Conservation (phyloP, 1,140 invertebrate genomes). For the Hyles vespertilio region DNA sequence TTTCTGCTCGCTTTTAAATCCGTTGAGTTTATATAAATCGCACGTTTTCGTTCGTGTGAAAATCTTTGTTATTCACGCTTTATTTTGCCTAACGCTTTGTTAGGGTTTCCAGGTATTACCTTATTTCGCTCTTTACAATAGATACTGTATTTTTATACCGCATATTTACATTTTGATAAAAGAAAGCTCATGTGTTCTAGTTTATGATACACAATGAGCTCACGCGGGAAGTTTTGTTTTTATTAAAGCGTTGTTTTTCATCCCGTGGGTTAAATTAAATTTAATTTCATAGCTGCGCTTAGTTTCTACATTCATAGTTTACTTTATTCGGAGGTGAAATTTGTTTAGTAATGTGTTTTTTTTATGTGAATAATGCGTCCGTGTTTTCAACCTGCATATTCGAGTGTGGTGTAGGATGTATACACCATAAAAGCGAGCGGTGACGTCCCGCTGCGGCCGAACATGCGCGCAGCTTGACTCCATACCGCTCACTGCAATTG, state of each 20-base stretch:
- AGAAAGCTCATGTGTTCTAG: too few species aligned
- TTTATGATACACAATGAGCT: too few species aligned
- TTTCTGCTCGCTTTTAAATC: conserved; percentile 24
- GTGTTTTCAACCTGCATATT: conserved; percentile 4
- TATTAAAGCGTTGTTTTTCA: too few species aligned
- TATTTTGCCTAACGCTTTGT: not conserved
- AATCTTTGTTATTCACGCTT: conserved; percentile 6
- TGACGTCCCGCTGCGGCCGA: conserved; percentile 37
- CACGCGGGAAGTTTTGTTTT: too few species aligned
- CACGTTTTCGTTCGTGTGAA: conserved; percentile 14
- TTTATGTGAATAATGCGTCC: not conserved
- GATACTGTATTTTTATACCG: too few species aligned
- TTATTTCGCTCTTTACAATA: too few species aligned
- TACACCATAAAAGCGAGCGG: conserved; percentile 14
- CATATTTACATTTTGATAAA: too few species aligned
- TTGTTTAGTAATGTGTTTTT: too few species aligned
- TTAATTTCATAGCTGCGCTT: too few species aligned
- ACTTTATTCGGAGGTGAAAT: too few species aligned
- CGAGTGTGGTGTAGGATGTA: conserved; percentile 15
- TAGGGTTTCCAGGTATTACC: not conserved
- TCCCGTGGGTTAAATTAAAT: too few species aligned
- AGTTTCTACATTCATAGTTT: too few species aligned
- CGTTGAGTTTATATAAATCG: conserved; percentile 32
- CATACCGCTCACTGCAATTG: conserved; percentile 51
- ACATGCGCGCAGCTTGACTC: conserved; percentile 35